These are phyloP conservation scores for Erebia ligea DNA, from an alignment of 2,888 invertebrate genomes.

Conservation along the genomic window DNA sequence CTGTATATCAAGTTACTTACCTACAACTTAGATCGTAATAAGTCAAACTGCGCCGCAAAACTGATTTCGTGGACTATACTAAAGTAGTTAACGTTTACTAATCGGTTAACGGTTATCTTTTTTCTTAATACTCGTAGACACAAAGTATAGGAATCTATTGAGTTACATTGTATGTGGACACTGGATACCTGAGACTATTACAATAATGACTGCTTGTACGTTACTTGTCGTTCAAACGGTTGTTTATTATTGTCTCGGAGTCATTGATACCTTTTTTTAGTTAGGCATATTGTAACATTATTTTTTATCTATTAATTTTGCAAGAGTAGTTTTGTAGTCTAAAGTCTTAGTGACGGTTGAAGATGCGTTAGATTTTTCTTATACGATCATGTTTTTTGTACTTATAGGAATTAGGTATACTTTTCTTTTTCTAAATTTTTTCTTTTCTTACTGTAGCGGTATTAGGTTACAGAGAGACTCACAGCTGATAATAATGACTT, in stretches of 20 bases:
- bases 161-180: neutral
- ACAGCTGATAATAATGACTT: neutral
- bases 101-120: slow-evolving; percentile 8
- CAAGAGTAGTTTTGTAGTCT: neutral
- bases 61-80: neutral
- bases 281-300: slow-evolving; percentile 3
- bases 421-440: neutral
- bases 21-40: slow-evolving; percentile 7
- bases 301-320: neutral
- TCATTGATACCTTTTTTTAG: slow-evolving; percentile 20
- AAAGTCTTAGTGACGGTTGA: neutral
- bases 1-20: neutral
- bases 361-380: too few species aligned
- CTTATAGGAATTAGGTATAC: too few species aligned
- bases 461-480: too few species aligned
- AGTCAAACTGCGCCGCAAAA: neutral
- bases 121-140: neutral
- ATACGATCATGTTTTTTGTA: too few species aligned
- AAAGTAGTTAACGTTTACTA: neutral
- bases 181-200: neutral
- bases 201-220: neutral
- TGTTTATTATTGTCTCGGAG: slow-evolving; percentile 11
- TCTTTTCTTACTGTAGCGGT: too few species aligned
- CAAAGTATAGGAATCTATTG: neutral
- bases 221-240: slow-evolving; percentile 5